Evolutionary conservation across 2,888 invertebrate genomes (phyloP), one percentile per base, ranked within the genome.

Genomic region (Girardia tigrina): DNA sequence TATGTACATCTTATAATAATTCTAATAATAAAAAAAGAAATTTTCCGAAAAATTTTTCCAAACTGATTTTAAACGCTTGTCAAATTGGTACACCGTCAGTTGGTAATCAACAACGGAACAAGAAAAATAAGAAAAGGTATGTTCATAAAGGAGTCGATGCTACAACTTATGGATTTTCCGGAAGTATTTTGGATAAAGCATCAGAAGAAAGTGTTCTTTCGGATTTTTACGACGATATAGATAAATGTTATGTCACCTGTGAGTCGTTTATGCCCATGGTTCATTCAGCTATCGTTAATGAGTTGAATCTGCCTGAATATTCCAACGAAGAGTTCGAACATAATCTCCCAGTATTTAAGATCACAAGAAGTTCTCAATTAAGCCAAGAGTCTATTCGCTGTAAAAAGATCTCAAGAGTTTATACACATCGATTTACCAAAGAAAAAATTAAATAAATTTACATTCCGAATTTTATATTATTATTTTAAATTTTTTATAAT

Each of bases 171-270:
- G 56, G 56, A 56, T 56, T 56, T 56, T 56, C 56, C 4, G 56
- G 56, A 56, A 56, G 56, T 56, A 56, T 56, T 56, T 56, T 56
- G 23, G 56, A 56, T 56, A 56, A 56, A n/a, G 56, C 23, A n/a
- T 56, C 56, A 56, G 23, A 56, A 20, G 56, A 56, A n/a, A 56
- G 56, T 56, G n/a, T 56, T 20, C n/a, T 23, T 20, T n/a, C n/a
- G 6, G 56, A 56, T 56, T 12, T 8, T 12, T 4, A 6, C 4
- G 56, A 56, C n/a, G 56, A 56, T 2, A 4, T 20, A 16, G 23
- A 12, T 20, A 23, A 56, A 56, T 23, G 23, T n/a, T 56, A 23
- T 23, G 56, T 23, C 2, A 23, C 56, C 4, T 56, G 56, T 56
- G 56, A 56, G n/a, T n/a, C 56, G 6, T 56, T 20, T 56, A 20